A percentile compares a stretch with the other conserved stretches of the same genome.
Conservation (phyloP, 2,797 vertebrate genomes). For the Brachyalestes nurse region DNA sequence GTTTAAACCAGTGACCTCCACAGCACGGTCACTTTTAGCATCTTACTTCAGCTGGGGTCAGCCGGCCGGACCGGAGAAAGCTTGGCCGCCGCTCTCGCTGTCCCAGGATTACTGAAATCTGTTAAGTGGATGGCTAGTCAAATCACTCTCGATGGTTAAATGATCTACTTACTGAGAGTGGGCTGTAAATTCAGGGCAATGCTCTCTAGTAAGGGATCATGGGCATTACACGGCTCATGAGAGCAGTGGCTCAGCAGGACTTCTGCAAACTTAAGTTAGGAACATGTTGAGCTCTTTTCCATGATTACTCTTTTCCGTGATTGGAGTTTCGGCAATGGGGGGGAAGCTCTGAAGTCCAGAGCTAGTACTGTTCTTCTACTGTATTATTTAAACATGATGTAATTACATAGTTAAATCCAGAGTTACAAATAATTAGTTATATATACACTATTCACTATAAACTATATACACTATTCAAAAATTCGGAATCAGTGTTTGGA, state of each 20-base stretch:
- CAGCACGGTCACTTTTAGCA: neutral
- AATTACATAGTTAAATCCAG: neutral
- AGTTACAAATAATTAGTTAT: too few species aligned
- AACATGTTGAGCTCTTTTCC: neutral
- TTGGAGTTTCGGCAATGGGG: neutral
- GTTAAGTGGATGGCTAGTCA: conserved; percentile 42
- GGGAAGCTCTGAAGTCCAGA: neutral
- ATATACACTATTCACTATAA: too few species aligned
- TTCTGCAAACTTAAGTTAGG: neutral
- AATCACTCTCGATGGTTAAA: conserved; percentile 37
- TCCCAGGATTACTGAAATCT: conserved; percentile 24
- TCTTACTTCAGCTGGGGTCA: neutral
- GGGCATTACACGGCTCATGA: conserved; percentile 6
- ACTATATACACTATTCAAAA: too few species aligned
- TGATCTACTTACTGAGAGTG: conserved; percentile 24
- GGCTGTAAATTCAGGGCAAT: neutral
- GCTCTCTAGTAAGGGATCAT: conserved; percentile 12
- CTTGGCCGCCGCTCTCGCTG: neutral
- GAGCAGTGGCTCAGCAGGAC: neutral
- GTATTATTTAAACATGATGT: neutral
- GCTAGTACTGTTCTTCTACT: neutral
- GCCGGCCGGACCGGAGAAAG: neutral
- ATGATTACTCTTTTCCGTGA: neutral
- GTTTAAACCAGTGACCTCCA: conserved; percentile 14
- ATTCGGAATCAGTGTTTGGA: too few species aligned